Percentiles rank a stretch among this genome's conserved stretches.
Evolutionary conservation across 2,797 vertebrate genomes (phyloP).

Genomic region (Chelon labrosus): DNA sequence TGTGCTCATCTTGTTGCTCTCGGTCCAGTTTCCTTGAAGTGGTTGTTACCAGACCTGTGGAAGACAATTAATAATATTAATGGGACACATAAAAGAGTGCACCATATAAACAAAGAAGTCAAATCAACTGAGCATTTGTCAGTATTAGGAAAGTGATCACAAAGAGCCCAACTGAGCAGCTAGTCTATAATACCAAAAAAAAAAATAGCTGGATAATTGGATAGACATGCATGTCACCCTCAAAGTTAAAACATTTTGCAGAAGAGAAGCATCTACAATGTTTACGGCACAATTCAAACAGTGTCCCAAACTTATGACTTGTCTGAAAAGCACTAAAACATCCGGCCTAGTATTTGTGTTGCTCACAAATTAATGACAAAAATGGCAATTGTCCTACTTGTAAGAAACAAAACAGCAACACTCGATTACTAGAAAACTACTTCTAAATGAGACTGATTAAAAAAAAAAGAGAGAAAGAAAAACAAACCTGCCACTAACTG

Average conservation of each 20-base stretch:
- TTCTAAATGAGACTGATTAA: background rate
- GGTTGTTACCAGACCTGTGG: constrained; percentile 93
- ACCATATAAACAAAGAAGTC: too few species aligned
- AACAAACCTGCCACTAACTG: constrained; percentile 25
- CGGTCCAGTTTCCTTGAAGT: constrained; percentile 96
- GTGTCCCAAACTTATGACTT: too few species aligned
- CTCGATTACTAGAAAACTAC: too few species aligned
- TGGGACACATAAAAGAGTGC: background rate
- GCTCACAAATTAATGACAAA: too few species aligned
- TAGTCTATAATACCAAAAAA: background rate
- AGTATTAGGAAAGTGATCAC: background rate
- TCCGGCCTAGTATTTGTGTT: too few species aligned
- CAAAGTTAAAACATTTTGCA: background rate
- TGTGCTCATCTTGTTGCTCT: constrained; percentile 96
- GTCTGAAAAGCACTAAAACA: too few species aligned
- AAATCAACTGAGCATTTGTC: background rate
- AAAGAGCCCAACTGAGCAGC: background rate
- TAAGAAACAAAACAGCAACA: too few species aligned
- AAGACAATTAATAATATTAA: constrained; percentile 33
- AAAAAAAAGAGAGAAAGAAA: constrained; percentile 29
- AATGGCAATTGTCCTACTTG: too few species aligned
- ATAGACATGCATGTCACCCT: background rate
- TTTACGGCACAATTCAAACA: too few species aligned
- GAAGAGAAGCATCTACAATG: too few species aligned
- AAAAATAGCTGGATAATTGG: background rate